phyloP scores from a whole-genome alignment of 2,113 vertebrate genomes.

The Hemichromis elongatus region DNA sequence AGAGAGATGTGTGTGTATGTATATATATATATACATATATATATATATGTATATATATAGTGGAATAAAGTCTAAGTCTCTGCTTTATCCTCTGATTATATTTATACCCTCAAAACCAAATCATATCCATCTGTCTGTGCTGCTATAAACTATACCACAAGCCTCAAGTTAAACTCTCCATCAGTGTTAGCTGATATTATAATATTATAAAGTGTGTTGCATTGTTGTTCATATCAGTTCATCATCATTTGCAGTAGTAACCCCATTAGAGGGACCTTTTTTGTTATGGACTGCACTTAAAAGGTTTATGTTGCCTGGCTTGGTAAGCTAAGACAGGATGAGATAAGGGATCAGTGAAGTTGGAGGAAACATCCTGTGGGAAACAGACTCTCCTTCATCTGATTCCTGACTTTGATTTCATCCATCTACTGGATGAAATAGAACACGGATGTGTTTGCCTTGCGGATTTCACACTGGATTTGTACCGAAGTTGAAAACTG shows the following conservation, averaged over 20 bases:
- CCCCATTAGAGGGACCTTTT: neutral
- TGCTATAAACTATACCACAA: neutral
- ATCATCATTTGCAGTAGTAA: neutral
- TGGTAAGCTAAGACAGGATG: neutral
- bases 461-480: neutral
- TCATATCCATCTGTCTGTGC: neutral
- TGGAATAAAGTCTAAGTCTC: neutral
- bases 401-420: conserved; percentile 19
- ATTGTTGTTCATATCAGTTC: neutral
- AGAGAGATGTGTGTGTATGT: too few species aligned
- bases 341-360: neutral
- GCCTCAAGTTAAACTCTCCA: neutral
- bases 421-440: neutral
- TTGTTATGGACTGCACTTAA: neutral
- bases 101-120: neutral
- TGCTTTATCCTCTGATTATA: neutral
- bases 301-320: neutral
- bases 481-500: neutral
- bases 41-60: too few species aligned
- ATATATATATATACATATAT: too few species aligned
- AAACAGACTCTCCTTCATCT: conserved; percentile 4
- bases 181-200: neutral
- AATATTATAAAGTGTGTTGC: neutral
- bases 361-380: neutral
- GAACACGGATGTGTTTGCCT: neutral